Base-by-base conservation (phyloP, 2,113 vertebrate species). In the Ciconia maguari region DNA sequence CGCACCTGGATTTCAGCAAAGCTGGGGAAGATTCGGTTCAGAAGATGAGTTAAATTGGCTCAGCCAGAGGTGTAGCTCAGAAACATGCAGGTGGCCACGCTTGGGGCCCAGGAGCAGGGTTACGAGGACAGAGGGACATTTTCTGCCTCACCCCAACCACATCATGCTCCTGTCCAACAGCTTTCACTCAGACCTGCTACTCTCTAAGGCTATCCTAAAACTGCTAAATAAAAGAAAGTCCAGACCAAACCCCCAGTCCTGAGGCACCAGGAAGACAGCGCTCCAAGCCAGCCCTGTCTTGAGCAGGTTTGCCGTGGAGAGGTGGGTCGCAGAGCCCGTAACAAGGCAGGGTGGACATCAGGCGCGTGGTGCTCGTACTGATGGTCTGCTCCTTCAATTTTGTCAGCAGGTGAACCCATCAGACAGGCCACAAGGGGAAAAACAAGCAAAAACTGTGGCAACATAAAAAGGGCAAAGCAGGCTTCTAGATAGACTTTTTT, bases 31-130 rank as follows among this genome's bases (percentile, higher is more conserved):
- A 36, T 54, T 71, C 7, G 2, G 14, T 49, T 90, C 34, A 57
- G 42, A 48, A 72, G 54, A 46, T 46, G 30, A 74, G 4, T 52
- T 71, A 49, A 32, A 24, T 14, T 62, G 46, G 4, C 51, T 75
- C 3, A 27, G 51, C 24, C 54, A 74, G 32, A 81, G 16, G 3
- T 34, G 16, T 61, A 16, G 36, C 70, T 75, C 3, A 0, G 34
- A 82, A 69, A 69, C 1, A 0, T 16, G 74, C 69, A 77, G 32
- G n/a, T 46, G 54, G 69, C 49, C 2, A 0, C 1, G 0, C 7
- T 1, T 57, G 20, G 26, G 48, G 25, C 25, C 32, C 62, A 65
- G 44, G 26, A 69, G 25, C 16, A 61, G 66, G 16, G 9, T 30
- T 79, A 16, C 0, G 0, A 72, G 38, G 52, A 64, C 71, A 89